phyloP scores from a whole-genome alignment of 2,888 invertebrate genomes.

The Cyclophora punctaria region DNA sequence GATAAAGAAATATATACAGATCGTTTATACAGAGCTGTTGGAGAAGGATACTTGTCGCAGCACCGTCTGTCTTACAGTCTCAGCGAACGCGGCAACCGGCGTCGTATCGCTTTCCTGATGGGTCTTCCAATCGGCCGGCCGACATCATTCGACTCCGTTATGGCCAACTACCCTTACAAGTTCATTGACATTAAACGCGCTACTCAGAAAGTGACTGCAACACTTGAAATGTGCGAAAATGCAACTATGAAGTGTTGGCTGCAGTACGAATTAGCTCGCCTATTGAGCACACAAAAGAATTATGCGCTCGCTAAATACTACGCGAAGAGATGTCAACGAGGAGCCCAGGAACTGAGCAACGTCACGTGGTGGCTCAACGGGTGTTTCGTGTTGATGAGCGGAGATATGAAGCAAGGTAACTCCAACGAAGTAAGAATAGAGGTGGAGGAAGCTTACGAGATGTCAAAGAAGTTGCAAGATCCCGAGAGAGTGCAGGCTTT shows the following conservation, averaged over 20 bases:
- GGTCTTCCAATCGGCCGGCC: constrained; percentile 58
- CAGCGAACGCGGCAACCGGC: constrained; percentile 60
- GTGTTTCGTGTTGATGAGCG: constrained; percentile 59
- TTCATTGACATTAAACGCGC: constrained; percentile 58
- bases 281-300: constrained; percentile 58
- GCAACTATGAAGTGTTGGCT: constrained; percentile 65
- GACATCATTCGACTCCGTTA: constrained; percentile 63
- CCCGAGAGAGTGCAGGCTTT: constrained; percentile 59
- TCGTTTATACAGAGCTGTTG: constrained; percentile 56
- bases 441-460: constrained; percentile 61
- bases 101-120: constrained; percentile 65
- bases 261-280: constrained; percentile 59
- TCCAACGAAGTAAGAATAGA: constrained; percentile 59
- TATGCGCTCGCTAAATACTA: constrained; percentile 64
- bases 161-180: constrained; percentile 63
- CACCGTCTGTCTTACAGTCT: constrained; percentile 60
- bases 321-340: constrained; percentile 60
- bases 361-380: constrained; percentile 65
- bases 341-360: constrained; percentile 52
- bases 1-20: constrained; percentile 60
- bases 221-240: constrained; percentile 65
- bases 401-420: constrained; percentile 68
- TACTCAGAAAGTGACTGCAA: constrained; percentile 43
- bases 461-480: constrained; percentile 55
- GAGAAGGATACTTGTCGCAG: constrained; percentile 57